Evolutionary conservation across 2,113 vertebrate genomes (phyloP), one percentile per base, ranked within the genome.

Genomic region (Ochotona princeps): DNA sequence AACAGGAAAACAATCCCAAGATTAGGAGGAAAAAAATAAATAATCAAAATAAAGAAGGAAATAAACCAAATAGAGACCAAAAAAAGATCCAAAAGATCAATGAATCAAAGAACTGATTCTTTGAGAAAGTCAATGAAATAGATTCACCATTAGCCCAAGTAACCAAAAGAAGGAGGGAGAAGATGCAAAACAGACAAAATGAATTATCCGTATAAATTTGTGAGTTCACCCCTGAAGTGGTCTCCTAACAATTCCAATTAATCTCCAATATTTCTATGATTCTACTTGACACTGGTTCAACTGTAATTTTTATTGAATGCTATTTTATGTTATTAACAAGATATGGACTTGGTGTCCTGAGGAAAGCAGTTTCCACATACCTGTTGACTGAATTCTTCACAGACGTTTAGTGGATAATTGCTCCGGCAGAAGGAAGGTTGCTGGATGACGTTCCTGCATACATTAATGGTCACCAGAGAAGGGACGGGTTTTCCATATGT

Each of bases 401-500:
- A 98, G 85, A 98, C 95, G 28, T 17, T 88, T 63, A 75, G 91
- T 25, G 84, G 38, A 70, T 89, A 12, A 61, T 69, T 94, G 0
- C n/a, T 75, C 9, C 94, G 72, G 92, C 98, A 98, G 65, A 0
- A 0, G 0, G 1, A 18, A 1, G 0, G 0, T 8, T 2, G 32
- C 6, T 0, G 5, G 26, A 15, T 5, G 60, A 75, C 94, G 0
- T 57, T 97, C 38, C 98, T 94, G 96, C 98, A 98, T 35, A 96
- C 51, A 2, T 85, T 97, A 35, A 98, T 96, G 26, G 15, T 98
- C 78, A 96, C 95, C 0, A 95, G 84, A 49, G 98, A 97, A 10
- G 91, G 92, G 87, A 98, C 98, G 26, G 98, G 97, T 85, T 98
- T 98, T 49, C 98, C 98, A 94, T 98, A 98, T 0, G 97, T 98